Percentiles rank a stretch among this genome's conserved stretches.
Evolutionary conservation across 2,888 invertebrate genomes (phyloP).

Genomic region (Drosophila fungiperda): DNA sequence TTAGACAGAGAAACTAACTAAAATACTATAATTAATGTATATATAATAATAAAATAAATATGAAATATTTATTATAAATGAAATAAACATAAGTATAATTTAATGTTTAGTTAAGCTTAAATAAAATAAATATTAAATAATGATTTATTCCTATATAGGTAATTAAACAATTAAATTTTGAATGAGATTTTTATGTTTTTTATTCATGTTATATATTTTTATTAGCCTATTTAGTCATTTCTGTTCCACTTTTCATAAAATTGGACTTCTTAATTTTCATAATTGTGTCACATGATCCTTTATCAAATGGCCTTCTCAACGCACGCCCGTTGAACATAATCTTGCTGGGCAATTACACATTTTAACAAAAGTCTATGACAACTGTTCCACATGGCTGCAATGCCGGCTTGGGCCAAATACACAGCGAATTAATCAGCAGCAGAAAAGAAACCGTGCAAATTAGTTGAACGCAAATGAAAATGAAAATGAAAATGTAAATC

Average conservation of each 20-base stretch:
- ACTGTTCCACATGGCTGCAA: constrained; percentile 35
- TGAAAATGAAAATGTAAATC: constrained; percentile 42
- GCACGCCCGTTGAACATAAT: constrained; percentile 1
- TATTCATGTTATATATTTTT: not conserved
- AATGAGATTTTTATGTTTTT: not conserved
- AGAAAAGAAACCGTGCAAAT: constrained; percentile 63
- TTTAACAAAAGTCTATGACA: constrained; percentile 14
- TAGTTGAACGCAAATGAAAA: constrained; percentile 75
- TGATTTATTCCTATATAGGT: not conserved
- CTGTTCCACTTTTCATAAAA: not conserved
- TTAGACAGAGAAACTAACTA: not conserved
- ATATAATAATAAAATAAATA: not conserved
- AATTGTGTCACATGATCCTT: constrained; percentile 18
- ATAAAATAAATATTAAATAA: not conserved
- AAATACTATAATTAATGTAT: not conserved
- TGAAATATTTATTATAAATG: not conserved
- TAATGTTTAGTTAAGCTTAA: not conserved
- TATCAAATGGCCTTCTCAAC: constrained; percentile 9
- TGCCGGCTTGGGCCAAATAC: constrained; percentile 69
- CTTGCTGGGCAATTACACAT: constrained; percentile 10
- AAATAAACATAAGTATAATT: not conserved
- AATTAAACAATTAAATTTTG: not conserved
- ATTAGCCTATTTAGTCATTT: not conserved
- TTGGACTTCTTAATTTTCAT: not conserved
- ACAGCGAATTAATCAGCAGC: constrained; percentile 66